Evolutionary conservation across 2,113 vertebrate species (phyloP), one percentile per base, ranked within the genome.

Genomic region (Thymallus thymallus): DNA sequence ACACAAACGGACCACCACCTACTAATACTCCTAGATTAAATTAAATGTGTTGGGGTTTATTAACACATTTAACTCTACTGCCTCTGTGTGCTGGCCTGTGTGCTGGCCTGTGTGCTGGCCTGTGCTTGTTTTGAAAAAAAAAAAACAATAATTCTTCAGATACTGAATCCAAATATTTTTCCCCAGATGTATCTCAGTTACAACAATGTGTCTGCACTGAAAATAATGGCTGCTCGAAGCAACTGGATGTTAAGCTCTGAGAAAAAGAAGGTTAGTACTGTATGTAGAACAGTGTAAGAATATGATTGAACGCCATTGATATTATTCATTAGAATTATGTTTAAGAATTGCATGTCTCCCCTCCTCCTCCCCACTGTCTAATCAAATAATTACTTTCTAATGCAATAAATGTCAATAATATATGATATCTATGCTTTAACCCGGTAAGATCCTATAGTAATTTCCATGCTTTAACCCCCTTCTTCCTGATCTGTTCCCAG

Each of bases 151-250:
- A 14, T 23, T 71, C 26, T 69, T 2, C 29, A 14, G 69, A 10
- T 23, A 62, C 35, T 20, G 29, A 55, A 70, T 30, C 14, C 26
- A 18, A 56, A 20, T 5, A 18, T 56, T 35, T 14, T 20, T 0
- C 77, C 74, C 22, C 87, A 99, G 97, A 95, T 98, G 73, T 99
- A 96, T 84, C 91, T 99, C 86, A 99, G 97, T 92, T 99, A 96
- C 90, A 98, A 98, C 91, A 98, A 98, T 0, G 95, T 98, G 55
- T 97, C 95, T 1, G 96, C 97, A 0, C 93, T 99, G 85, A 98
- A 97, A 91, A 94, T 92, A 30, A 92, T 98, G 0, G 92, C 95
- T 65, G 93, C 96, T 83, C 95, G 94, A 79, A 91, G 90, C 5
- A 91, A 95, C 91, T 99, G 97, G 97, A 88, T 79, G 0, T 93